Conservation (phyloP, 2,797 vertebrate genomes). For the Gymnocypris eckloni region DNA sequence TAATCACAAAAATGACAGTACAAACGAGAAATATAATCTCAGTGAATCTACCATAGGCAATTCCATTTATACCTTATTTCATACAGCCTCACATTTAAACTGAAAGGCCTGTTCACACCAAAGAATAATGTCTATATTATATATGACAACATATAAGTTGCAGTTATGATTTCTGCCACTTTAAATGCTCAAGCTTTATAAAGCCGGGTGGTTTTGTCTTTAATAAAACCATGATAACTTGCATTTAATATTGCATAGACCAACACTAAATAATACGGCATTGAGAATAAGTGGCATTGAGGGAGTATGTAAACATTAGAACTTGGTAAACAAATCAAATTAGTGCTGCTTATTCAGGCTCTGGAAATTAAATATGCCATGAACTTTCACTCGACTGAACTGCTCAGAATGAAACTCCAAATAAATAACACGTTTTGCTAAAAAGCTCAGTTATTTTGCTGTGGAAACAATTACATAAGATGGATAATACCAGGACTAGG, state of each 20-base stretch:
- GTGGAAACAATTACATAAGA: conserved; percentile 2
- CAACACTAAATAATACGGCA: not conserved
- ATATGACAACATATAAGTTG: not conserved
- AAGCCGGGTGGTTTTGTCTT: not conserved
- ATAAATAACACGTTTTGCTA: not conserved
- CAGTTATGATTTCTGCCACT: not conserved
- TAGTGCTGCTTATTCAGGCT: not conserved
- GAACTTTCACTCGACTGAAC: not conserved
- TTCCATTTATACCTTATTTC: not conserved
- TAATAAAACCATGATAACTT: not conserved
- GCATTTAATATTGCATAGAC: conserved; percentile 2
- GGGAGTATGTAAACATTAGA: not conserved
- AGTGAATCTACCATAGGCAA: not conserved
- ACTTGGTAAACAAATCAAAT: no score
- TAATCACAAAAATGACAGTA: conserved; percentile 1
- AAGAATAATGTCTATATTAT: not conserved
- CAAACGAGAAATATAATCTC: not conserved
- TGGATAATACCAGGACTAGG: conserved; percentile 19
- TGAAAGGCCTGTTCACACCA: not conserved
- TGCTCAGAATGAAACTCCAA: not conserved
- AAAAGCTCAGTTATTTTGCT: not conserved
- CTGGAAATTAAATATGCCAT: conserved; percentile 5
- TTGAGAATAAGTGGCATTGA: not conserved
- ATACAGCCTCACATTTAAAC: not conserved
- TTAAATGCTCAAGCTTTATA: not conserved